Base-by-base conservation (phyloP, 2,888 invertebrate species). In the Caenorhabditis virilis region DNA sequence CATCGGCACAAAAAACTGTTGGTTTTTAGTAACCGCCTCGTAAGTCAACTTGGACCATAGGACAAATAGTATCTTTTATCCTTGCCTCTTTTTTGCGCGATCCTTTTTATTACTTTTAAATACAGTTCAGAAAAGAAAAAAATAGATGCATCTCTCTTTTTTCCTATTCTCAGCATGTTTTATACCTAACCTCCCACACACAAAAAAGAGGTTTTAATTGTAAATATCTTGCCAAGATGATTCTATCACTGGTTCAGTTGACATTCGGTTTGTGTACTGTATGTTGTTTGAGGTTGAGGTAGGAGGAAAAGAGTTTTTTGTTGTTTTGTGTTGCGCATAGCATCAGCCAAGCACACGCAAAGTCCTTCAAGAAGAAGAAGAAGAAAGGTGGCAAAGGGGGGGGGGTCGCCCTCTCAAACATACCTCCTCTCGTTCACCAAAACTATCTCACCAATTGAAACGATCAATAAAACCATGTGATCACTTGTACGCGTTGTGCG, bases 361-460 rank as follows among this genome's bases (percentile, higher is more conserved):
- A 62, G 62, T 62, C 62, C 62, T 62, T 62, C 56, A 56, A 62
- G 59, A 53, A 30, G 30, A 30, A 30, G 30, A 30, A 30, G 30
- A 30, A 30, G 30, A 30, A 30, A 30, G 30, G 30, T 30, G 30
- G 30, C 30, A 30, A 9, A 49, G 48, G 53, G 52, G 53, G 53
- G 53, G 48, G 53, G 52, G 53, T 60, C 33, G 54, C 60, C 59
- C 60, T 59, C 49, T 26, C 41, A 42, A 33, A 23, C 46, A 54
- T 46, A 6, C 36, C 38, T 20, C 42, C 30, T 49, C 27, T 16
- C 30, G 45, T 36, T 35, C 60, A 60, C 60, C 60, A 60, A 54
- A 48, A 54, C 53, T 49, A 53, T 16, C 23, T 41, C 43, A 9
- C 59, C 59, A 46, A 50, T 54, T n/a, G n/a, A n/a, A n/a, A n/a